These are phyloP conservation scores for Meteorus sp. DNA, from an alignment of 1,140 invertebrate genomes.

Conservation along the genomic window DNA sequence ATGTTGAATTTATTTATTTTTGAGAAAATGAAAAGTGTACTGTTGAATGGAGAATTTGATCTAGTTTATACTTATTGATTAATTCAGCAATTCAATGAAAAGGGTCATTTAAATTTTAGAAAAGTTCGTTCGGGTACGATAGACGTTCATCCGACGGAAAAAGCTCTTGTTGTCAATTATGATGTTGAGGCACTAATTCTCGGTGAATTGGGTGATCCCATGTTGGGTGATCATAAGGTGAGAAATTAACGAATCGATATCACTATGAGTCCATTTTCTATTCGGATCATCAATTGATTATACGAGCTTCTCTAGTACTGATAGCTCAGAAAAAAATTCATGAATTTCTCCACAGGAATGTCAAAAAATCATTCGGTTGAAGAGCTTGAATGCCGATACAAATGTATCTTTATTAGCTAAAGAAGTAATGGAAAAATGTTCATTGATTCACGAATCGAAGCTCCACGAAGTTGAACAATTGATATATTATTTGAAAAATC, in stretches of 20 bases:
- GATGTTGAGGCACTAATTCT: conserved; percentile 85
- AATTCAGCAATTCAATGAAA: neutral
- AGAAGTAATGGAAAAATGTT: conserved; percentile 88
- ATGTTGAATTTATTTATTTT: conserved; percentile 11
- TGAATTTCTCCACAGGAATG: conserved; percentile 67
- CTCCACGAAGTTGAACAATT: conserved; percentile 86
- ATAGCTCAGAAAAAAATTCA: conserved; percentile 14
- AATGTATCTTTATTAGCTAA: conserved; percentile 79
- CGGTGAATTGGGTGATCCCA: conserved; percentile 79
- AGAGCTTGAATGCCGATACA: conserved; percentile 78
- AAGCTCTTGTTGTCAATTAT: conserved; percentile 88
- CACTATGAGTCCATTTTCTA: neutral
- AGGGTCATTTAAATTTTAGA: conserved; percentile 52
- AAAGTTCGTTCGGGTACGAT: conserved; percentile 81
- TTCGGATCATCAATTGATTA: too few relatives aligned
- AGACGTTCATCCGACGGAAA: conserved; percentile 89
- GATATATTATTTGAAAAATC: conserved; percentile 88
- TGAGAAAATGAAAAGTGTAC: neutral
- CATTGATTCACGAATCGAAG: conserved; percentile 84
- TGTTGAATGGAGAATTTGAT: conserved; percentile 30
- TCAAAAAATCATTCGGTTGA: conserved; percentile 83
- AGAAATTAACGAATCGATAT: neutral
- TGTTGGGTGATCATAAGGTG: conserved; percentile 85
- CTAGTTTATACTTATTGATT: conserved; percentile 18
- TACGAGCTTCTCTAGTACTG: neutral